Base-by-base conservation (phyloP, 2,888 invertebrate genomes). In the Lymantria monacha region DNA sequence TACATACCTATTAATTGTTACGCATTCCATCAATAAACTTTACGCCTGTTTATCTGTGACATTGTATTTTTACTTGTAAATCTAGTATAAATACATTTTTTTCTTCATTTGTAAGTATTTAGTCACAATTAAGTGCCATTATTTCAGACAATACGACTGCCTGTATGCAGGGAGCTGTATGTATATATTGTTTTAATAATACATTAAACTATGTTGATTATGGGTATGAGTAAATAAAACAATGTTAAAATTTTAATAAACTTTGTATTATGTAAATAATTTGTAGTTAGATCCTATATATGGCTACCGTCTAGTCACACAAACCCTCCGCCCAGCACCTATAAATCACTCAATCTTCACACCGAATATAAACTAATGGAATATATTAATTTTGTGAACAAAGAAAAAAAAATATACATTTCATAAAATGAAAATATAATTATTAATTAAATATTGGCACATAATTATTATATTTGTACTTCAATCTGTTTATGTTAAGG, bases 51-150 rank as follows among this genome's bases (percentile, higher is more conserved):
- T 22, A 22, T 22, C 22, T 22, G 5, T 22, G 22, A 46, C n/a
- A 3, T 43, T 48, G 51, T 10, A 33, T 38, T 38, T 38, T 38
- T 12, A 38, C 9, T 9, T 38, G 38, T 7, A 3, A 38, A 38
- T 38, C 1, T 2, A 3, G 38, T 38, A 22, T 22, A 3, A 38
- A 38, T n/a, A 38, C n/a, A n/a, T 5, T n/a, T 38, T 5, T n/a
- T 11, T 38, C 12, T 38, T 41, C 53, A 66, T 54, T n/a, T 48
- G 51, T 56, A 61, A 50, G 52, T 51, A 40, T 62, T 61, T 69
- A 72, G 68, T 73, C 70, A 70, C 69, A 61, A 53, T 57, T 48
- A 50, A 57, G 69, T 68, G 68, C 68, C 63, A 72, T 73, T 59
- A 52, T 63, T 60, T 62, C 66, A 67, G 62, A 59, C 64, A 57